Base-by-base conservation (phyloP, 2,797 vertebrate species). In the Synaphobranchus kaupii region DNA sequence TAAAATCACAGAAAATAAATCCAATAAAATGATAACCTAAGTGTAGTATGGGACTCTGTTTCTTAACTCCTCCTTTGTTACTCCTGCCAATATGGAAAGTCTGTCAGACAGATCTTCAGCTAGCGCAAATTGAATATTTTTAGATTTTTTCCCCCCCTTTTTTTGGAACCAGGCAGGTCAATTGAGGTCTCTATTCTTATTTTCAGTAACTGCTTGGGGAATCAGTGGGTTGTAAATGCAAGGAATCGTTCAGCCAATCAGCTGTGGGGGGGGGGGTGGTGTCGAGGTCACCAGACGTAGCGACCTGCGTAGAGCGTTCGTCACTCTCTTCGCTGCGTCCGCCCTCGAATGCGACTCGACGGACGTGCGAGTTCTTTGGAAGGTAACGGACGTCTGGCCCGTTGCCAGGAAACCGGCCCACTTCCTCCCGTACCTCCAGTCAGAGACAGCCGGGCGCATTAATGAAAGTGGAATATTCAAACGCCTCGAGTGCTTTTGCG, bases 401-500 rank as follows among this genome's bases (percentile, higher is more conserved):
- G 34, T 44, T 44, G 76, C 76, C 76, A 47, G 76, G 76, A 34
- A 80, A 47, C 34, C 39, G 8, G 76, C 76, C 76, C 39, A 1
- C 34, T 80, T 10, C 25, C 78, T 50, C 47, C 78, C 25, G 1
- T n/a, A n/a, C 47, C 8, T 2, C 47, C 47, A 48, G 44, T 44
- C 34, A 50, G 39, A 48, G 78, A 81, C 22, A 48, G 47, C 47
- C 17, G 78, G 78, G 78, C 25, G 78, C 47, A 50, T 81, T 81
- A 48, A 81, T 50, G 78, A n/a, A 48, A 50, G 44, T 47, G 22
- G 78, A 81, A 81, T 81, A 48, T 44, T 78, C 73, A 20, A 47
- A 78, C 73, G 73, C 73, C 73, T 1, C 34, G 73, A 78, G 73
- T 78, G 73, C 73, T 78, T 78, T 78, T 22, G 17, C 28, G 44